Base-by-base conservation (phyloP, 2,113 vertebrate species). In the Redunca redunca region DNA sequence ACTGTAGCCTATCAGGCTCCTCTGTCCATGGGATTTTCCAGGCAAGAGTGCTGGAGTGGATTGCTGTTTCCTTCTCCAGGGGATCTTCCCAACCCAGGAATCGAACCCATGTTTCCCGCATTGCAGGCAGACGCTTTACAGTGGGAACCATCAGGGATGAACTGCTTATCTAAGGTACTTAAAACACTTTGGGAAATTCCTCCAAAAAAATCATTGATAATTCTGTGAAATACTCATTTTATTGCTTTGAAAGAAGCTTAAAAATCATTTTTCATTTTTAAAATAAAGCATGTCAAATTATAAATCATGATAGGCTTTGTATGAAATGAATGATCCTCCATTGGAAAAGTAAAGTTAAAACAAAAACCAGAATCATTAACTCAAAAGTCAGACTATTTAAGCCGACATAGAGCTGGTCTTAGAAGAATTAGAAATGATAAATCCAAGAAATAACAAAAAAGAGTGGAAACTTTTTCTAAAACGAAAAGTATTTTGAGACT, bases 121-220 rank as follows among this genome's bases (percentile, higher is more conserved):
- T 58, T 58, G 57, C 57, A 26, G 57, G 25, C 25, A 58, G 57
- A 58, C 0, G 10, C 57, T 58, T 58, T 58, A 58, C 57, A 1
- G 0, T 58, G 57, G 57, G 19, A 58, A 10, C 25, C 23, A 58
- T 58, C 10, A 26, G 57, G 10, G 57, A 58, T 26, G n/a, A 52
- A 52, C 28, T 83, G 17, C 28, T 94, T 90, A 92, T 11, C 40
- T 92, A 84, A 88, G 52, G 55, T 50, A 87, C 81, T 83, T 53
- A 93, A 91, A 96, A 88, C 15, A 87, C n/a, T 90, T 92, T 82
- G 90, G 30, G 88, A 50, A 96, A 82, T 83, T 88, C 9, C 4
- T 94, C 83, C 33, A 71, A 84, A 86, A 80, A 46, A 96, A 94
- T 57, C 96, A 91, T 57, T 74, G 86, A 78, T 52, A 91, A 96